Evolutionary conservation across 2,797 vertebrate species (phyloP).

Genomic region (Sebastes dallii): DNA sequence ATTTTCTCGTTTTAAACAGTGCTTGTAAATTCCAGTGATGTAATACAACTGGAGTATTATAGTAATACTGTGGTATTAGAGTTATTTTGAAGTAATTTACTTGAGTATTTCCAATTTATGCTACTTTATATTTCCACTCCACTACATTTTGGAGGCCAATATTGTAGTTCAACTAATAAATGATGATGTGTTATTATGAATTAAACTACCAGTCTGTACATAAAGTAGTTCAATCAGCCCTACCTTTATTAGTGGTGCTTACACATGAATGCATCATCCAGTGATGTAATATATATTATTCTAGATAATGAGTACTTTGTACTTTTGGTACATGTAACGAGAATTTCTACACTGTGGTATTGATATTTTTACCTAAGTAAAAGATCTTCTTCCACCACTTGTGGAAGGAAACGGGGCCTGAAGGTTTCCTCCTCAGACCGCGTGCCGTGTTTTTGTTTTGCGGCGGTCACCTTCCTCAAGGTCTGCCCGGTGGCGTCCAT

Average conservation of each 20-base stretch:
- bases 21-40: neutral
- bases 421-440: neutral
- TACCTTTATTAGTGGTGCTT: neutral
- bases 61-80: too few relatives aligned
- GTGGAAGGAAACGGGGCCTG: neutral
- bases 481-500: conserved; percentile 62
- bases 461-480: conserved; percentile 74
- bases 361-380: neutral
- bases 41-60: neutral
- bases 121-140: neutral
- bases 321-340: neutral
- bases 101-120: neutral
- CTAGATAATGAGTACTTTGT: neutral
- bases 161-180: neutral
- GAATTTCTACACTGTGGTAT: neutral
- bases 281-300: neutral
- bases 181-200: too few relatives aligned
- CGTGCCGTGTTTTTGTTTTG: conserved; percentile 14
- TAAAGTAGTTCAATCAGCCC: too few relatives aligned
- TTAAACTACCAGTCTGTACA: too few relatives aligned
- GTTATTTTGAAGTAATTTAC: neutral
- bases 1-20: neutral
- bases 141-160: neutral
- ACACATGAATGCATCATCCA: neutral
- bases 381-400: neutral